A percentile compares a stretch with the other conserved stretches of the same genome.
Conservation (phyloP, 2,888 invertebrate genomes). For the Melanophora roralis region DNA sequence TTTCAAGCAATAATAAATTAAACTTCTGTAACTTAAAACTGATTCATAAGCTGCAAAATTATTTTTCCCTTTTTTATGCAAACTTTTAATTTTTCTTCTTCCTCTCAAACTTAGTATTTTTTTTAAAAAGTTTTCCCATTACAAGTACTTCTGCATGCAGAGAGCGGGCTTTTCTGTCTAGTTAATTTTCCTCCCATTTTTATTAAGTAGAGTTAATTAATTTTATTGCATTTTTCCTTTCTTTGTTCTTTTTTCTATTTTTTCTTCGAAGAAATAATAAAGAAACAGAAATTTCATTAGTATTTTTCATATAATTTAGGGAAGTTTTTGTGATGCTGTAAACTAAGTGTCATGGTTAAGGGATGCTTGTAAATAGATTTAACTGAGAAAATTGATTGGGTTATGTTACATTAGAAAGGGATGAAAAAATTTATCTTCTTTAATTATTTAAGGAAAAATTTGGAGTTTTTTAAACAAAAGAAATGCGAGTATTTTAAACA, state of each 20-base stretch:
- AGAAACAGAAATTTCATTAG: too few species aligned
- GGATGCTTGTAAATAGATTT: not conserved
- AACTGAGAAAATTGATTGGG: conserved; percentile 28
- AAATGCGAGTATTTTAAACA: too few species aligned
- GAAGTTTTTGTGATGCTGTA: not conserved
- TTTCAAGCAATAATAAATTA: too few species aligned
- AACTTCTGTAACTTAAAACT: too few species aligned
- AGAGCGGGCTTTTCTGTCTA: not conserved
- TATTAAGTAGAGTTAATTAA: conserved; percentile 53
- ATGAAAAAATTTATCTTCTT: not conserved
- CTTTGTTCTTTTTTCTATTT: conserved; percentile 18
- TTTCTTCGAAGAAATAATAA: conserved; percentile 28
- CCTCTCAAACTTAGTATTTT: too few species aligned
- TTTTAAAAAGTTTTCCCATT: too few species aligned
- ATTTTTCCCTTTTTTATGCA: too few species aligned
- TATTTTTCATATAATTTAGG: too few species aligned
- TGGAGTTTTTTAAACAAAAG: not conserved
- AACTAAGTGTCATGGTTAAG: not conserved
- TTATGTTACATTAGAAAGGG: not conserved
- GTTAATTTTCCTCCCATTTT: not conserved
- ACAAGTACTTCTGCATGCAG: too few species aligned
- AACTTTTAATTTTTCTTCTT: too few species aligned
- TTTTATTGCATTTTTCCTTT: conserved; percentile 39
- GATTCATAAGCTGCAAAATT: too few species aligned
- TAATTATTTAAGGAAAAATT: not conserved